Conservation (phyloP, 2,797 vertebrate genomes). For the Gobio occitaniae region DNA sequence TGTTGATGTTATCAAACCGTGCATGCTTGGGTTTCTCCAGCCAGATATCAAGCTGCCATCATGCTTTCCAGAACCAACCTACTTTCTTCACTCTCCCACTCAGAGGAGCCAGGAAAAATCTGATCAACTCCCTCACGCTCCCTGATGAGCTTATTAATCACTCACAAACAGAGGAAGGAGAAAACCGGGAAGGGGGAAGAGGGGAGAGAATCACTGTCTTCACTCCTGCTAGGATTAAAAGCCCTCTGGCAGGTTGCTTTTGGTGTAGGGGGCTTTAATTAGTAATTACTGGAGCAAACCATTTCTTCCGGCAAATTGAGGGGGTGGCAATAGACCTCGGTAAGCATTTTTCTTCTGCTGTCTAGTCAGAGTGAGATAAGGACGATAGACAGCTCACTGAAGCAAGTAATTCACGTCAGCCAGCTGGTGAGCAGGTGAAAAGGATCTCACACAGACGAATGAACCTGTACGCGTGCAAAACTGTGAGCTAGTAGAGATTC, state of each 20-base stretch:
- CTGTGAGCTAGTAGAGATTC: constrained; percentile 2
- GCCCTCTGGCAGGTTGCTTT: constrained; percentile 57
- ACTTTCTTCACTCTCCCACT: constrained; percentile 38
- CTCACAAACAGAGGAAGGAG: constrained; percentile 62
- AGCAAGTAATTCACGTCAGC: constrained; percentile 71
- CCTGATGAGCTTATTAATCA: constrained; percentile 74
- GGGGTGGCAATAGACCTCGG: constrained; percentile 44
- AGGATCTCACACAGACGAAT: constrained; percentile 35
- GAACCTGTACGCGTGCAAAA: constrained; percentile 38
- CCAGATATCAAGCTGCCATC: not conserved
- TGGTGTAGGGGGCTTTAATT: constrained; percentile 67
- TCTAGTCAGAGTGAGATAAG: constrained; percentile 61
- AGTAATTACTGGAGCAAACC: constrained; percentile 69
- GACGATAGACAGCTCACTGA: constrained; percentile 64
- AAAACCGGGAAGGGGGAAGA: constrained; percentile 35
- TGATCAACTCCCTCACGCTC: constrained; percentile 72
- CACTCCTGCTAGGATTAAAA: constrained; percentile 59
- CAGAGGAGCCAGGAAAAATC: constrained; percentile 71
- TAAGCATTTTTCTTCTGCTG: constrained; percentile 62
- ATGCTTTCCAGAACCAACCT: constrained; percentile 24
- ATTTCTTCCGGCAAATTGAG: constrained; percentile 59
- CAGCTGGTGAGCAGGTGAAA: constrained; percentile 57
- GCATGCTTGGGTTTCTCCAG: not conserved
- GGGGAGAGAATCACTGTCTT: constrained; percentile 3
- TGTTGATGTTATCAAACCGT: constrained; percentile 23